A percentile compares a stretch with the other conserved stretches of the same genome.
phyloP scores from a whole-genome alignment of 2,888 invertebrate species.

The Pristionchus fissidentatus region DNA sequence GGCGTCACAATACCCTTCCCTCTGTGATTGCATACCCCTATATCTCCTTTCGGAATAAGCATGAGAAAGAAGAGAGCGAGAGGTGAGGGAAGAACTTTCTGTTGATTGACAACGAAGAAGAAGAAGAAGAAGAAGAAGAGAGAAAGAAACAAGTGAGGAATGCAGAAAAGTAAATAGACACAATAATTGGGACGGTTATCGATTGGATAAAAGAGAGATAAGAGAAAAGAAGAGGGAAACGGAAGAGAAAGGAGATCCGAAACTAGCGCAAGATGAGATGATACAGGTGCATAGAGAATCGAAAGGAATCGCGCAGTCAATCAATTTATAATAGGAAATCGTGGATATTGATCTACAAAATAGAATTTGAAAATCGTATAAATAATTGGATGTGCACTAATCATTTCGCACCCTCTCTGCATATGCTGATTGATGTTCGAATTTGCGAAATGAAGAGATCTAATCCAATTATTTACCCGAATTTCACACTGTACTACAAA shows the following conservation, averaged over 20 bases:
- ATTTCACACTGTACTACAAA: no score
- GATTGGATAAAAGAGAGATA: constrained; percentile 17
- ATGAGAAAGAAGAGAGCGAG: background rate
- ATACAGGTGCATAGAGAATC: background rate
- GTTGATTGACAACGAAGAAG: no score
- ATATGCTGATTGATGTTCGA: no score
- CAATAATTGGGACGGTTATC: constrained; percentile 29
- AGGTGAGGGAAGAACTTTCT: constrained; percentile 4
- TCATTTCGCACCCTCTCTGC: no score
- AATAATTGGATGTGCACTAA: no score
- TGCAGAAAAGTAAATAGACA: constrained; percentile 39
- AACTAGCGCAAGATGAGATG: background rate
- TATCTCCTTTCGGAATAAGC: background rate
- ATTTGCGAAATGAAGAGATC: no score
- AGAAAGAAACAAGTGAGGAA: background rate
- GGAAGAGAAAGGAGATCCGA: constrained; percentile 34
- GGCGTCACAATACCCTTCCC: no score
- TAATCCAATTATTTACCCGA: no score
- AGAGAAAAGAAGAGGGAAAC: background rate
- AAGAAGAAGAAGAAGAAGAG: constrained; percentile 24
- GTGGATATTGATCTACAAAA: no score
- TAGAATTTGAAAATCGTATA: no score
- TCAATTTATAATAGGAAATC: background rate
- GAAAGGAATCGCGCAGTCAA: background rate
- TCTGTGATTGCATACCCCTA: background rate